Base-by-base conservation (phyloP, 2,888 invertebrate species). In the Dexiosoma caninum region DNA sequence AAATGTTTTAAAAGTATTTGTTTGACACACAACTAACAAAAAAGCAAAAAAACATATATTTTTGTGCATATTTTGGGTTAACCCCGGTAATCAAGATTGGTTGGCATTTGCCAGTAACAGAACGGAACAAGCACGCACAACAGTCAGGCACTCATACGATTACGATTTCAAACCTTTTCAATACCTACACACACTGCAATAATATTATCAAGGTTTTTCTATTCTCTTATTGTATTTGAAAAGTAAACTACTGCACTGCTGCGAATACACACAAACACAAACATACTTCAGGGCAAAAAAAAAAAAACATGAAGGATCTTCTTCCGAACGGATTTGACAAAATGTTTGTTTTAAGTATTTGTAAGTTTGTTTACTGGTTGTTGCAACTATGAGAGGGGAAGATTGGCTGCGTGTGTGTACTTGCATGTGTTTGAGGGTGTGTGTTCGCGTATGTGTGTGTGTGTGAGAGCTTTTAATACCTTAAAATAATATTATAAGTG, bases 61-160 rank as follows among this genome's bases (percentile, higher is more conserved):
- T 49, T 55, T 27, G 74, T 40, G 37, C 12, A 72, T 55, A 72
- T 71, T 81, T 76, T 72, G 60, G 77, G 72, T 72, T 81, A 77
- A 77, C 77, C 80, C 69, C 77, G 62, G 37, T 69, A 81, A 72
- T 77, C 81, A 72, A 62, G 60, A 72, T 72, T 51, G 67, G 71
- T 77, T 81, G 77, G 67, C 67, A 81, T 81, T 72, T 77, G 67
- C 72, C 71, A 80, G 80, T 72, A 76, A 72, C 67, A 71, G 66
- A 66, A 42, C 59, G 55, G 60, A 59, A 53, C 40, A 21, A 30
- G 44, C 35, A 78, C 40, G 27, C 35, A 62, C 10, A 23, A 59
- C 30, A 40, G 27, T 23, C 6, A 66, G 7, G 37, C 40, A 46
- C 32, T 37, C 23, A 19, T 16, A 23, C 42, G 10, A 27, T 5